phyloP scores from a whole-genome alignment of 2,888 invertebrate species.

The Agrochola circellaris region DNA sequence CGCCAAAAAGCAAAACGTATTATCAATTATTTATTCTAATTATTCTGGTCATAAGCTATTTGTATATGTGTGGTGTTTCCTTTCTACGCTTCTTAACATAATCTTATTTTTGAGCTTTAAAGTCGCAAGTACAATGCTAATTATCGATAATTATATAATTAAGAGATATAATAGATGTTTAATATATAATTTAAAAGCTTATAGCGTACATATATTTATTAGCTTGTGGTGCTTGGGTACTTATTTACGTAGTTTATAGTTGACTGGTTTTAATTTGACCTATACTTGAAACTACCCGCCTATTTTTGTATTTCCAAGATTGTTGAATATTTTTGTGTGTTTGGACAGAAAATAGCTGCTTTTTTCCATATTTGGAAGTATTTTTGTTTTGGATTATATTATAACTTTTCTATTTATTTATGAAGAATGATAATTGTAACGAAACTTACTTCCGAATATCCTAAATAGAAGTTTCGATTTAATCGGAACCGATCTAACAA shows the following conservation, averaged over 20 bases:
- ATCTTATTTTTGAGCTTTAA: conserved; percentile 88
- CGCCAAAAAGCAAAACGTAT: conserved; percentile 38
- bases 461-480: neutral
- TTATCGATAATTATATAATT: conserved; percentile 72
- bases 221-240: conserved; percentile 88
- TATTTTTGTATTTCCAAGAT: conserved; percentile 14
- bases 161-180: conserved; percentile 83
- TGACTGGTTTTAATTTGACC: conserved; percentile 74
- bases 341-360: neutral
- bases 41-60: conserved; percentile 65
- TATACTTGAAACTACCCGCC: conserved; percentile 16
- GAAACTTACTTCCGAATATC: neutral
- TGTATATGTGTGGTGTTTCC: conserved; percentile 68
- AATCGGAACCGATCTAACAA: neutral
- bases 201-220: conserved; percentile 81
- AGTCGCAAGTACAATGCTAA: conserved; percentile 86
- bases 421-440: neutral
- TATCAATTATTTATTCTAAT: conserved; percentile 44
- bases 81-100: conserved; percentile 71
- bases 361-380: neutral
- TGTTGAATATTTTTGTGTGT: conserved; percentile 9
- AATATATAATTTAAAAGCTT: conserved; percentile 80
- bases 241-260: conserved; percentile 78
- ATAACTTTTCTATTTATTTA: neutral
- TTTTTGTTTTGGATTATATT: neutral